A percentile compares a stretch with the other conserved stretches of the same genome.
phyloP scores from a whole-genome alignment of 1,140 invertebrate genomes.

The Oryctes rhinoceros region DNA sequence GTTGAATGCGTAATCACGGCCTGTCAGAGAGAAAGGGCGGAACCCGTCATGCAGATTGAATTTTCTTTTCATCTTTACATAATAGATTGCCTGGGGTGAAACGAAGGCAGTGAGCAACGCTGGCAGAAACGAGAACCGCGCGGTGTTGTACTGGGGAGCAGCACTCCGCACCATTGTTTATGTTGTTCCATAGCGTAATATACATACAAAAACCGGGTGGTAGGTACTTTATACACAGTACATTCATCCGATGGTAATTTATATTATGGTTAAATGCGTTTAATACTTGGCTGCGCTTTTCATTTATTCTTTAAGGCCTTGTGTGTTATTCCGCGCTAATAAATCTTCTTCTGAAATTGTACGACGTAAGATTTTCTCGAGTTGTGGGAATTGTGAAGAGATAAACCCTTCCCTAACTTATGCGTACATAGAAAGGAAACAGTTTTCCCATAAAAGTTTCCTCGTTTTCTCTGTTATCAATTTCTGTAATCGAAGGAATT shows the following conservation, averaged over 20 bases:
- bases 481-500: too few relatives aligned
- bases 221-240: slow-evolving; percentile 13
- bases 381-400: too few relatives aligned
- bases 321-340: background rate
- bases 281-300: slow-evolving; percentile 21
- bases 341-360: background rate
- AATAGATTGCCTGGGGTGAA: slow-evolving; percentile 53
- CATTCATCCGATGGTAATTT: slow-evolving; percentile 13
- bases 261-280: slow-evolving; percentile 22
- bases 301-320: background rate
- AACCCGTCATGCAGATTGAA: slow-evolving; percentile 58
- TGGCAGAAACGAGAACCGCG: background rate
- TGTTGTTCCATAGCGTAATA: slow-evolving; percentile 10
- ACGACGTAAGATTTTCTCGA: background rate
- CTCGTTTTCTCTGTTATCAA: too few relatives aligned
- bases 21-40: slow-evolving; percentile 57
- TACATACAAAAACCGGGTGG: slow-evolving; percentile 14
- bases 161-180: slow-evolving; percentile 17
- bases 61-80: slow-evolving; percentile 60
- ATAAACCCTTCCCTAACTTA: too few relatives aligned
- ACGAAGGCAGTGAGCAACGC: background rate
- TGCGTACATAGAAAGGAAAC: too few relatives aligned
- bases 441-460: too few relatives aligned
- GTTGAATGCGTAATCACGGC: slow-evolving; percentile 58
- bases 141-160: background rate